These are phyloP conservation scores for Amphibalanus amphitrite DNA, from an alignment of 1,140 invertebrate genomes.

Conservation along the genomic window DNA sequence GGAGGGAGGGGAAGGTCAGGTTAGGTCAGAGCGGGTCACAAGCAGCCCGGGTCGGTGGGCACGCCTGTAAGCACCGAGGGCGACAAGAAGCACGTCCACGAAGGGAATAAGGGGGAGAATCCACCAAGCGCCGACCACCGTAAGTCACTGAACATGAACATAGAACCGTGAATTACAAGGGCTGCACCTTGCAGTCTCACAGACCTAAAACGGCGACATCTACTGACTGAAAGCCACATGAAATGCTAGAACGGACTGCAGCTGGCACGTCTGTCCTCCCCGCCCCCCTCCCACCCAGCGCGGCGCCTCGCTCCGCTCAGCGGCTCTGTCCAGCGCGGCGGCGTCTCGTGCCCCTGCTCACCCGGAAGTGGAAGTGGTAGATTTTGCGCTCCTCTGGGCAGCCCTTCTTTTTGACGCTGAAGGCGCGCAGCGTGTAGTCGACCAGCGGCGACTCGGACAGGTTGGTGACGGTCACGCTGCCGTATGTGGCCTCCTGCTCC, in stretches of 20 bases:
- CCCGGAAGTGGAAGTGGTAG: slow-evolving; percentile 90
- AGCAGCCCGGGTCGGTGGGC: slow-evolving; percentile 88
- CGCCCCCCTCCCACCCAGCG: too few relatives aligned
- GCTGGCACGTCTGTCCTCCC: too few relatives aligned
- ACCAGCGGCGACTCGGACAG: slow-evolving; percentile 59
- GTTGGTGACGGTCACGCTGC: slow-evolving; percentile 48
- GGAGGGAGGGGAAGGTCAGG: too few relatives aligned
- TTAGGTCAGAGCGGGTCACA: too few relatives aligned
- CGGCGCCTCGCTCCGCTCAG: too few relatives aligned
- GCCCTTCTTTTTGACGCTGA: slow-evolving; percentile 35
- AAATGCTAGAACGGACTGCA: too few relatives aligned
- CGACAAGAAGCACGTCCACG: not conserved
- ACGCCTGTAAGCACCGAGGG: slow-evolving; percentile 39
- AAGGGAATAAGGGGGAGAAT: not conserved
- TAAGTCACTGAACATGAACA: not conserved
- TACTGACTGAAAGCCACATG: too few relatives aligned
- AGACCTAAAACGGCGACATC: too few relatives aligned
- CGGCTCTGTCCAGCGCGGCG: too few relatives aligned
- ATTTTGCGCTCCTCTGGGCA: slow-evolving; percentile 29
- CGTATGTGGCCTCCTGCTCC: slow-evolving; percentile 56
- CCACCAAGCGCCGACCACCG: not conserved
- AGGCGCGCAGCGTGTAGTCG: slow-evolving; percentile 81
- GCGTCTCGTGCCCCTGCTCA: too few relatives aligned
- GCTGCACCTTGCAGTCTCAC: too few relatives aligned
- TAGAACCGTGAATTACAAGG: too few relatives aligned